Evolutionary conservation across 2,888 invertebrate genomes (phyloP), one percentile per base, ranked within the genome.

Genomic region (Cactoblastis cactorum): DNA sequence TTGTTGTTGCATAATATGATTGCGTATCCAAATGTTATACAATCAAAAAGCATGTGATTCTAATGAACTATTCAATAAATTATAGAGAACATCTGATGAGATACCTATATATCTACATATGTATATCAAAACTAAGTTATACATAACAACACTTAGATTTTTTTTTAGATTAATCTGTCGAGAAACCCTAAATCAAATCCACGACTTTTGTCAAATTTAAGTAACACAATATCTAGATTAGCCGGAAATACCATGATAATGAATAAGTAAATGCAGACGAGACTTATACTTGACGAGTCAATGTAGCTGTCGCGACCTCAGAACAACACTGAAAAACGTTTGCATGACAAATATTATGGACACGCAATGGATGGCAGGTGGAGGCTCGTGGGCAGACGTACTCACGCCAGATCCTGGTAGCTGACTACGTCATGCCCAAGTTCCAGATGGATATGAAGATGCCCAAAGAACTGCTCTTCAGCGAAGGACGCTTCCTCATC

Each of bases 401-500:
- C 71, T 91, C 92, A 52, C 94, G 95, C 69, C 91, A 91, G 8
- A 92, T 97, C 56, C 92, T 95, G 73, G 96, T 98, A 4, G 96
- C 97, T 5, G 96, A 97, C 81, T 97, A 97, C 67, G 95, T 98
- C 50, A 83, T 97, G 60, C 99, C 99, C 0, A 98, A 98, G 74
- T 99, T 98, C 80, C 94, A 97, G 71, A 95, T 98, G 53, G 92
- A 92, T 24, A 93, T 98, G 54, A 93, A 95, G 58, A 92, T 97
- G 28, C 95, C 96, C 0, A 92, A 94, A 49, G 96, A 96, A 77
- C 92, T 94, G 4, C 94, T 97, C 1, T 95, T 96, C 73, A 93
- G 93, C 58, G 96, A 97, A 49, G 94, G 94, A 39, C 92, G 93
- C 55, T 91, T 98, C 45, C 92, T 91, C 15, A 95, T 95, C 18